Evolutionary conservation across 2,888 invertebrate species (phyloP).

Genomic region (Dynastes hyllus): DNA sequence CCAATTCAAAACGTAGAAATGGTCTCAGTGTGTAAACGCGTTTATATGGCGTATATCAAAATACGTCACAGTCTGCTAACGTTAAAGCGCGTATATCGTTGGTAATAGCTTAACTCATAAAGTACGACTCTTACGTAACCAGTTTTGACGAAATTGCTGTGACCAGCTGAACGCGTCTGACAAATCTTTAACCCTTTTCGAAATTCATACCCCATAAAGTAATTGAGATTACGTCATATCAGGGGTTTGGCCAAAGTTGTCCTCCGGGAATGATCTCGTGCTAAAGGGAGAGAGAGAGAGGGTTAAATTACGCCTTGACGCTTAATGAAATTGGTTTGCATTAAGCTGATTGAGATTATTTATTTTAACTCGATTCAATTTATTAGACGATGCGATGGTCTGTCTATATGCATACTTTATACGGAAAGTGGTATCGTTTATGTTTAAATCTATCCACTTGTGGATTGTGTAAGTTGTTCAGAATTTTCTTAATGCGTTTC

Average conservation of each 20-base stretch:
- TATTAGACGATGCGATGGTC: slow-evolving; percentile 4
- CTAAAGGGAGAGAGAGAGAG: slow-evolving; percentile 13
- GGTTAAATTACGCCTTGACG: slow-evolving; percentile 55
- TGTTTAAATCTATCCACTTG: too few species aligned
- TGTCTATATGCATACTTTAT: neutral
- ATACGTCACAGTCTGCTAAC: too few species aligned
- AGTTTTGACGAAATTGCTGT: neutral
- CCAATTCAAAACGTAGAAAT: too few species aligned
- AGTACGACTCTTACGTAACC: too few species aligned
- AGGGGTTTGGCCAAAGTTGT: slow-evolving; percentile 46
- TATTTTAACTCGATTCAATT: slow-evolving; percentile 47
- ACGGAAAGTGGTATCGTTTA: neutral
- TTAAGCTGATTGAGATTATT: slow-evolving; percentile 56
- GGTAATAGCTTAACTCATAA: neutral
- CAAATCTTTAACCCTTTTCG: slow-evolving; percentile 37
- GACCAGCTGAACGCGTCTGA: slow-evolving; percentile 18
- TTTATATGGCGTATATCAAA: too few species aligned
- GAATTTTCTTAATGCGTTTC: too few species aligned
- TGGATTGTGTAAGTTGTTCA: too few species aligned
- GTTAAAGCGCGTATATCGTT: too few species aligned
- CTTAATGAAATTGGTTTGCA: slow-evolving; percentile 57
- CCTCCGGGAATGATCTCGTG: neutral
- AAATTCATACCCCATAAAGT: slow-evolving; percentile 52
- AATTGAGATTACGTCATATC: slow-evolving; percentile 52
- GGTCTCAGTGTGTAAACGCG: too few species aligned